Evolutionary conservation across 2,113 vertebrate genomes (phyloP), one percentile per base, ranked within the genome.

Genomic region (Melanerpes aurifrons): DNA sequence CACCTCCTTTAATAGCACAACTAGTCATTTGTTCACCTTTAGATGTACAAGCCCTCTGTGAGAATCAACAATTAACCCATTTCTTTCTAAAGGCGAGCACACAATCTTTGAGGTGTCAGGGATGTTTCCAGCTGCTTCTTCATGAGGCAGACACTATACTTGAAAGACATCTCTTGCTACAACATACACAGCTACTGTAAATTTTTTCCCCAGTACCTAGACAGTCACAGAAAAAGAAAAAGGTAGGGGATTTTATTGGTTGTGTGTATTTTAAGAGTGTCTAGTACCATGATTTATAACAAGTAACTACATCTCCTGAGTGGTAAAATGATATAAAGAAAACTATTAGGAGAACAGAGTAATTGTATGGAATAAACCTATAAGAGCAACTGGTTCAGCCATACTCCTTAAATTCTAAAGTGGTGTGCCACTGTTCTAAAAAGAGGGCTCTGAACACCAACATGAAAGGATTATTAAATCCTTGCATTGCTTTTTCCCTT

Each of bases 51-150:
- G 14, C 74, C 26, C 26, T 19, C 28, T 31, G 5, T 43, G 12
- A 73, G 25, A n/a, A 7, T 35, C 73, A 75, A 54, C 25, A 74
- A 26, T 56, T 75, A 61, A 28, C 17, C 28, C 25, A 12, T 62
- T 21, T 57, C 61, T 72, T 87, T 50, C 28, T 75, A 12, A 75
- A 81, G 47, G 28, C 37, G 26, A 71, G 66, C 37, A 43, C 22
- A 37, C 17, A 59, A 7, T 45, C 1, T 0, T 3, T 1, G 3
- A 17, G 54, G 3, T 61, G n/a, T n/a, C 54, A 64, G 19, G 5
- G 21, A 9, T 72, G 22, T 12, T 76, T 89, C n/a, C 68, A 81
- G 58, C 43, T 56, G 19, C 48, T 71, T 68, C 62, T 57, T 89
- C 18, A 10, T 31, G 3, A 1, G 50, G 35, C n/a, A 59, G n/a